Conservation (phyloP, 2,888 invertebrate species). For the Phrixothrix hirtus region DNA sequence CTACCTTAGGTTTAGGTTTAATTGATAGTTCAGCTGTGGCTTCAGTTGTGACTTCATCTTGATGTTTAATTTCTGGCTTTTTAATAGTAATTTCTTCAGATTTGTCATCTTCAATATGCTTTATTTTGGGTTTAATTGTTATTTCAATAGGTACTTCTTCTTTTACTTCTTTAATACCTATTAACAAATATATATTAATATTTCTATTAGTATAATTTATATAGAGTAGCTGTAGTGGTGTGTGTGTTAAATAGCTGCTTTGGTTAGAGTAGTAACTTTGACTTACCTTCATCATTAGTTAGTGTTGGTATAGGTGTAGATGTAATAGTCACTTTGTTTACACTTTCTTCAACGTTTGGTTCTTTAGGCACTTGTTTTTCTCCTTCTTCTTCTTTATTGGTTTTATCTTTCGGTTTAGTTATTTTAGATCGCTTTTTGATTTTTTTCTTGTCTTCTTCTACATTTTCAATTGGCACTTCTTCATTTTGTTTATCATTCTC, state of each 20-base stretch:
- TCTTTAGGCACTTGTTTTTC: constrained; percentile 28
- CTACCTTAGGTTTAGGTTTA: constrained; percentile 12
- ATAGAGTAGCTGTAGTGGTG: too few species aligned
- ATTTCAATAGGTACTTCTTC: constrained; percentile 31
- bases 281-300: constrained; percentile 34
- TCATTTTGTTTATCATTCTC: constrained; percentile 36
- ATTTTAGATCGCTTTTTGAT: constrained; percentile 4
- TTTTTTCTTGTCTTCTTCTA: constrained; percentile 5
- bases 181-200: not conserved
- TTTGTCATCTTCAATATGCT: constrained; percentile 54
- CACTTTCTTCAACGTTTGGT: too few species aligned
- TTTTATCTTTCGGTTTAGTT: not conserved
- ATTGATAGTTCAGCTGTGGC: constrained; percentile 39
- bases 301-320: not conserved
- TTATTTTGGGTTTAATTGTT: constrained; percentile 55
- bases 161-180: constrained; percentile 8
- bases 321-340: not conserved
- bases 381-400: constrained; percentile 20
- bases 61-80: constrained; percentile 48
- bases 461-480: constrained; percentile 25
- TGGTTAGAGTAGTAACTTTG: constrained; percentile 38
- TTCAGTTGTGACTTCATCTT: constrained; percentile 18
- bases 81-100: constrained; percentile 34
- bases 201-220: too few species aligned
- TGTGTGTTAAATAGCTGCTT: constrained; percentile 10